A percentile compares a stretch with the other conserved stretches of the same genome.
Conservation (phyloP, 1,140 invertebrate genomes). For the Araneus ventricosus region DNA sequence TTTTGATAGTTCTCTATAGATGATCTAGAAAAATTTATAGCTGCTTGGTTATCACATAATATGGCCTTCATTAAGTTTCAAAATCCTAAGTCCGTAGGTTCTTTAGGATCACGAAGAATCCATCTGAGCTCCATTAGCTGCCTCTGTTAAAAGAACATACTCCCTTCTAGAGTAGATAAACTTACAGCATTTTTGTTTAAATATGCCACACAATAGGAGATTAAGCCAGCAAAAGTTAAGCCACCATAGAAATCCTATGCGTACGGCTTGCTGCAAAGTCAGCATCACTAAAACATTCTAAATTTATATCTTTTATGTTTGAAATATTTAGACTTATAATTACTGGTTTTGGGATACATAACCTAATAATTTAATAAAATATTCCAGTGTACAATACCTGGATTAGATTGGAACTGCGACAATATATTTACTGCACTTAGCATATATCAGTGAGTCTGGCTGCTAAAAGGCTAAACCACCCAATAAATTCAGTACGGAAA, state of each 20-base stretch:
- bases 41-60: slow-evolving; percentile 77
- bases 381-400: slow-evolving; percentile 41
- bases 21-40: slow-evolving; percentile 77
- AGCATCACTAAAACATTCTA: slow-evolving; percentile 13
- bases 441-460: neutral
- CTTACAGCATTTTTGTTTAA: slow-evolving; percentile 78
- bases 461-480: slow-evolving; percentile 25
- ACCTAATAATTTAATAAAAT: slow-evolving; percentile 19
- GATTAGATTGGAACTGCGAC: too few species aligned
- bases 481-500: slow-evolving; percentile 24
- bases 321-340: slow-evolving; percentile 18
- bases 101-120: slow-evolving; percentile 36
- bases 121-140: slow-evolving; percentile 78
- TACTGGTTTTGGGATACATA: slow-evolving; percentile 35
- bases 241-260: slow-evolving; percentile 46
- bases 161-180: slow-evolving; percentile 79
- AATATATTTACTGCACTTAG: neutral
- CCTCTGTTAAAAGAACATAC: slow-evolving; percentile 79
- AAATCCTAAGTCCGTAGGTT: slow-evolving; percentile 8
- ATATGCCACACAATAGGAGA: slow-evolving; percentile 30
- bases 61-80: neutral
- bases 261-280: slow-evolving; percentile 39
- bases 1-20: slow-evolving; percentile 77
- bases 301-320: neutral
- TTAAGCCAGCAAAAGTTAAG: neutral